Percentiles rank a stretch among this genome's conserved stretches.
These are phyloP conservation scores for Rhipidura dahli DNA, from an alignment of 2,113 vertebrate species.

Conservation along the genomic window DNA sequence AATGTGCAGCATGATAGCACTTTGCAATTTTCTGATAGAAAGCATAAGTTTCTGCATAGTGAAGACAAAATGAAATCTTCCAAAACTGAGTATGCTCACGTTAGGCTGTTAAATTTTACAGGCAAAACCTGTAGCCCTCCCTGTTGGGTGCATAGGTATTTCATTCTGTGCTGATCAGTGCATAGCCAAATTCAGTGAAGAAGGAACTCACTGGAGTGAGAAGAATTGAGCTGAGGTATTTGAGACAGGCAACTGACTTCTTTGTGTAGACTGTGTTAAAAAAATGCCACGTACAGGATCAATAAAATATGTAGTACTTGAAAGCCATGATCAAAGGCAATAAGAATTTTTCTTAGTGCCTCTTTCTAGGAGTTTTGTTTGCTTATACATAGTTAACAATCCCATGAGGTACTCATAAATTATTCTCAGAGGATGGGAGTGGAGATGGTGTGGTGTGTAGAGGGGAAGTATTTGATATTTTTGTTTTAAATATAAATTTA, in stretches of 20 bases:
- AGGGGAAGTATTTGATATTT: background rate
- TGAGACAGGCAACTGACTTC: background rate
- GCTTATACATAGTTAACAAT: background rate
- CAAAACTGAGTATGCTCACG: background rate
- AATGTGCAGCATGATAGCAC: background rate
- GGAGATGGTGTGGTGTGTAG: background rate
- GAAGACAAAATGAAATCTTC: conserved; percentile 27
- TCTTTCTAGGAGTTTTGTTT: background rate
- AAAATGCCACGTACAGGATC: background rate
- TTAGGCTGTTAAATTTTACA: conserved; percentile 8
- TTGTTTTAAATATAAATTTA: background rate
- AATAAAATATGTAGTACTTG: background rate
- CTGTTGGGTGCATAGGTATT: background rate
- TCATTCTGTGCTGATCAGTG: background rate
- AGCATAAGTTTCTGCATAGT: background rate
- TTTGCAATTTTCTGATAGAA: background rate
- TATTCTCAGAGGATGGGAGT: background rate
- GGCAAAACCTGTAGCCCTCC: background rate
- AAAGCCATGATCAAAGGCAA: background rate
- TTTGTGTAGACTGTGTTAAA: background rate
- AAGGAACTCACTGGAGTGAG: background rate
- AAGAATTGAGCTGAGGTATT: background rate
- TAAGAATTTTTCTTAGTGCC: background rate
- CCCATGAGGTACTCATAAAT: background rate
- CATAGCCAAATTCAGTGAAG: background rate